Evolutionary conservation across 64 coral and sea anemone genomes (phyloP).

Genomic region (Montipora capricornis): DNA sequence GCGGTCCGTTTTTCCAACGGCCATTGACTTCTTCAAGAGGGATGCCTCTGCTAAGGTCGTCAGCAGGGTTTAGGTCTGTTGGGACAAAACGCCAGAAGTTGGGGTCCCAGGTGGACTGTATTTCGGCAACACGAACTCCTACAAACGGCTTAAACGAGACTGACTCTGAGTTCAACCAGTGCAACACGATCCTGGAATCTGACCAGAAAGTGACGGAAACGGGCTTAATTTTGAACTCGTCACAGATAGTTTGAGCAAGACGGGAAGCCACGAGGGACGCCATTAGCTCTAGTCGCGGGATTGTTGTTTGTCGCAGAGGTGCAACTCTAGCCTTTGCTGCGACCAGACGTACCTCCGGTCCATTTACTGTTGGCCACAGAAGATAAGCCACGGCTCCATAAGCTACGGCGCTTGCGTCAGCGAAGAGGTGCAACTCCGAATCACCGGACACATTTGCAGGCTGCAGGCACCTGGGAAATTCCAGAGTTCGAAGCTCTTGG

Average conservation of each 20-base stretch:
- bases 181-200: slow-evolving; percentile 21
- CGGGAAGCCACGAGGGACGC: slow-evolving; percentile 37
- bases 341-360: slow-evolving; percentile 11
- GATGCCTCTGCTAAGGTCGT: slow-evolving; percentile 45
- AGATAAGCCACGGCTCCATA: too few species aligned
- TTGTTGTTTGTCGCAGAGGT: slow-evolving; percentile 49
- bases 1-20: background rate
- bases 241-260: slow-evolving; percentile 18
- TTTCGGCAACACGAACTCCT: slow-evolving; percentile 44
- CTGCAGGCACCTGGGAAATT: too few species aligned
- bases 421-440: too few species aligned
- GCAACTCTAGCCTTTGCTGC: slow-evolving; percentile 50
- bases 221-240: slow-evolving; percentile 37
- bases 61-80: slow-evolving; percentile 26
- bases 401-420: too few species aligned
- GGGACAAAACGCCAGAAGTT: slow-evolving; percentile 21
- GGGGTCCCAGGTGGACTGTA: slow-evolving; percentile 10
- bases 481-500: too few species aligned
- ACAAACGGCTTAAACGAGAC: slow-evolving; percentile 37
- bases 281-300: slow-evolving; percentile 67
- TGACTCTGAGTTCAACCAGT: slow-evolving; percentile 21
- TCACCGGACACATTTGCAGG: too few species aligned
- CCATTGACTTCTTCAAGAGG: too few species aligned
- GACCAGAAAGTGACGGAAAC: slow-evolving; percentile 18
- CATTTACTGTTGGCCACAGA: too few species aligned